A percentile compares a stretch with the other conserved stretches of the same genome.
These are phyloP conservation scores for Baccha elongata DNA, from an alignment of 2,888 invertebrate species.

Conservation along the genomic window DNA sequence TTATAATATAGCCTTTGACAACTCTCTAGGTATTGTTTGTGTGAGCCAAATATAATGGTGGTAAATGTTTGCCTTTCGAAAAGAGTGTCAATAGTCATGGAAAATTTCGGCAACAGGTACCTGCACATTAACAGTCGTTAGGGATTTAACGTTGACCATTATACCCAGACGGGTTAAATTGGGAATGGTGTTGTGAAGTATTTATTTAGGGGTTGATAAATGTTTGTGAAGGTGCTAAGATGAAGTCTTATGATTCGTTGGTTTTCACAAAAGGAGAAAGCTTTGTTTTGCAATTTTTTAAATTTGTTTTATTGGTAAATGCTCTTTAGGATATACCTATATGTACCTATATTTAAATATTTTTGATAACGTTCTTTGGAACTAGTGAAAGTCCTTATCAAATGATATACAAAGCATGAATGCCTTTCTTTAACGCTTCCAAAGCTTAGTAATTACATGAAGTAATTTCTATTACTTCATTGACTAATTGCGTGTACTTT, in stretches of 20 bases:
- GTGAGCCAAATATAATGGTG: slow-evolving; percentile 47
- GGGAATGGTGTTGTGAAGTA: background rate
- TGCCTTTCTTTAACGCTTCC: too few relatives aligned
- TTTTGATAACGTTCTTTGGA: too few relatives aligned
- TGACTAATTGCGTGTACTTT: too few relatives aligned
- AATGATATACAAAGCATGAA: too few relatives aligned
- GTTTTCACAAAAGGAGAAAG: background rate
- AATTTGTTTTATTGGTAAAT: too few relatives aligned
- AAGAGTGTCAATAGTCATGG: slow-evolving; percentile 50
- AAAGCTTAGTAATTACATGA: too few relatives aligned
- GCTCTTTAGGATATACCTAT: too few relatives aligned
- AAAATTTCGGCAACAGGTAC: slow-evolving; percentile 61
- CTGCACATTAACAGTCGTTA: slow-evolving; percentile 12
- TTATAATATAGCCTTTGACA: slow-evolving; percentile 41
- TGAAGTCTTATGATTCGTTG: background rate
- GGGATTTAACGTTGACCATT: slow-evolving; percentile 17
- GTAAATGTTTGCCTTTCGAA: slow-evolving; percentile 57
- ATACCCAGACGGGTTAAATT: background rate
- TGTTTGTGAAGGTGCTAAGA: background rate
- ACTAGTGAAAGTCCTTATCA: too few relatives aligned
- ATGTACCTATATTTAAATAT: too few relatives aligned
- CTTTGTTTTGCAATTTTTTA: too few relatives aligned
- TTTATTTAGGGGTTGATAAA: slow-evolving; percentile 12
- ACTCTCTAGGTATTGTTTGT: slow-evolving; percentile 60
- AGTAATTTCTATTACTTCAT: too few relatives aligned